Evolutionary conservation across 2,113 vertebrate species (phyloP), one percentile per base, ranked within the genome.

Genomic region (Toxotes chatareus): DNA sequence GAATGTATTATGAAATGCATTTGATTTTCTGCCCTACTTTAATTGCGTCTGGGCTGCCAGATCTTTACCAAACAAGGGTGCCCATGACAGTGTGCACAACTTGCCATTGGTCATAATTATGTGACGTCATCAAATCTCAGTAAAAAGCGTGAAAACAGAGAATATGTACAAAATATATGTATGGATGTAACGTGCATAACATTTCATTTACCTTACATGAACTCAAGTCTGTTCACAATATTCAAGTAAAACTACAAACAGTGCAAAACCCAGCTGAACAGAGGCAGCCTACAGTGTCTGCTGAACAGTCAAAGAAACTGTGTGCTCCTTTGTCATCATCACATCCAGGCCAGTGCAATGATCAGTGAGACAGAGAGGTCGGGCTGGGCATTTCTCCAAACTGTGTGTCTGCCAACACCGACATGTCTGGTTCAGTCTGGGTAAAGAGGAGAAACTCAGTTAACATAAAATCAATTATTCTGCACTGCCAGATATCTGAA

Each of bases 321-420:
- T 17, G 6, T 4, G 17, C 69, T 74, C 38, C 23, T 67, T 31
- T 3, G 8, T 67, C 13, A 5, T 69, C 44, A 36, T 80, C 31
- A 44, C 53, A 34, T 85, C 51, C 67, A 76, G 57, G 64, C 49
- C 27, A 74, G 72, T 8, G 44, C 36, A 59, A 21, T 4, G 46
- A 57, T 95, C 89, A 95, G 83, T 95, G 94, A 40, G 94, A 93
- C 60, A 94, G 90, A 38, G 94, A 91, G 23, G 90, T 90, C 0
- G 95, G 95, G n/a, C 94, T 95, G 61, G 94, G 92, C 81, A 95
- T 94, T 46, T 94, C 94, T 74, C 93, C 88, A 88, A 94, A 95
- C 60, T 88, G 92, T 21, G 90, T 42, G 27, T 95, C 94, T 34
- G 93, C 76, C 89, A 94, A 81, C 53, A 84, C 83, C 1, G 94